Evolutionary conservation across 2,113 vertebrate species (phyloP).

Genomic region (Struthidea cinerea): DNA sequence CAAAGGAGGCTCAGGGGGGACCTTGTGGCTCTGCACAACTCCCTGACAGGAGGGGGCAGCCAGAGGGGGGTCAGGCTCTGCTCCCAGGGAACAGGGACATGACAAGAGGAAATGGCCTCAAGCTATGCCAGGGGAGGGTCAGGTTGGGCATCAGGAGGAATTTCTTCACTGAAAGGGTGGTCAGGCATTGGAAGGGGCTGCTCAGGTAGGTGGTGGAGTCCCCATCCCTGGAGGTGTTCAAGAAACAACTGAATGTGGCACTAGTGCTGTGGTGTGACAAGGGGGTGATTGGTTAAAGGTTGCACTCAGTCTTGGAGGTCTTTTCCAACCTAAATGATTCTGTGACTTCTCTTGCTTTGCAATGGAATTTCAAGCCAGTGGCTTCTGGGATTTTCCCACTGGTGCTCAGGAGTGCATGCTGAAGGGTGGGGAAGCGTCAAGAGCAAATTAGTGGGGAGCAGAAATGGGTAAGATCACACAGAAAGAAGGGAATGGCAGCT

Average conservation of each 20-base stretch:
- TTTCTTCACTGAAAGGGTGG: not conserved
- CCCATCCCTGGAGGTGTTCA: not conserved
- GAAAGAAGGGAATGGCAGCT: not conserved
- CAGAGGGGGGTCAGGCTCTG: accelerated
- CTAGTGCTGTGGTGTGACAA: not conserved
- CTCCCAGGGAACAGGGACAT: not conserved
- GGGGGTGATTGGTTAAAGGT: not conserved
- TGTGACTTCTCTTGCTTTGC: not conserved
- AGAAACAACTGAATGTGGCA: not conserved
- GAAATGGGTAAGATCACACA: accelerated
- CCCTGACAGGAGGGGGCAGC: not conserved
- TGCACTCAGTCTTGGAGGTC: not conserved
- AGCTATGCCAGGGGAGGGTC: accelerated
- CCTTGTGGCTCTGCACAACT: not conserved
- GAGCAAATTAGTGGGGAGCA: not conserved
- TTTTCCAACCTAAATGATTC: not conserved
- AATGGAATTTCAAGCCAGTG: not conserved
- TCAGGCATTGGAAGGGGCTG: not conserved
- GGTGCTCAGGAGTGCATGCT: accelerated
- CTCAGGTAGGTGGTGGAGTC: not conserved
- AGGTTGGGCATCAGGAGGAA: accelerated
- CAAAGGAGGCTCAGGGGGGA: not conserved
- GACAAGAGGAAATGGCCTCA: accelerated
- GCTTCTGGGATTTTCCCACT: not conserved
- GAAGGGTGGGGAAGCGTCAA: not conserved